phyloP scores from a whole-genome alignment of 2,888 invertebrate genomes.

The Eupithecia tripunctaria region DNA sequence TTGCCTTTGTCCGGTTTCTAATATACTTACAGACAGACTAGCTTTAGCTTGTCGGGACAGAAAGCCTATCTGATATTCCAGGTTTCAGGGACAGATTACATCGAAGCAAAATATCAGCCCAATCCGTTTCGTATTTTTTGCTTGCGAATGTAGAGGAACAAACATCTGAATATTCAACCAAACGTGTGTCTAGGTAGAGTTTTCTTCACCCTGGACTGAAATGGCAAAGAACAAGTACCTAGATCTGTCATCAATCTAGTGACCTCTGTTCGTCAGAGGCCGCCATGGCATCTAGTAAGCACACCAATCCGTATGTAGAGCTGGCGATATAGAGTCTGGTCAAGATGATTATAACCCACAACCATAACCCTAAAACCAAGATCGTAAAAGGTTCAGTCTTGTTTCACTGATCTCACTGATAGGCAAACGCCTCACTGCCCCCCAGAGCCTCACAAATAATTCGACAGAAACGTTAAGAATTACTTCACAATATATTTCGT shows the following conservation, averaged over 20 bases:
- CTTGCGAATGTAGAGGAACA: not conserved
- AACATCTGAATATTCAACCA: not conserved
- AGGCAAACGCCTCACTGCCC: not conserved
- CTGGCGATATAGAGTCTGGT: not conserved
- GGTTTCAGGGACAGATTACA: not conserved
- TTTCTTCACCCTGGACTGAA: not conserved
- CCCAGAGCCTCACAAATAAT: not conserved
- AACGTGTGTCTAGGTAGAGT: not conserved
- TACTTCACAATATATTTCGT: constrained; percentile 19
- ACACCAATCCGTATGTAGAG: not conserved
- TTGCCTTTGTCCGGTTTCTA: not conserved
- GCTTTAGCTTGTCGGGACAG: not conserved
- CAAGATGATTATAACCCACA: not conserved
- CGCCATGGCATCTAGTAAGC: not conserved
- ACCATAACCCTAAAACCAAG: not conserved
- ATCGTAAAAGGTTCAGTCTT: not conserved
- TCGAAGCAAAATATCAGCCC: not conserved
- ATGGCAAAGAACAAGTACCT: not conserved
- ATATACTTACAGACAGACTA: not conserved
- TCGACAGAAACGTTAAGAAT: not conserved
- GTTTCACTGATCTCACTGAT: not conserved
- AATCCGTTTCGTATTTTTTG: not conserved
- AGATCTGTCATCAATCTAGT: not conserved
- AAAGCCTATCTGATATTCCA: not conserved
- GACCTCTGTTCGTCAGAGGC: not conserved